These are phyloP conservation scores for Uloborus plumipes DNA, from an alignment of 2,888 invertebrate species.

Conservation along the genomic window DNA sequence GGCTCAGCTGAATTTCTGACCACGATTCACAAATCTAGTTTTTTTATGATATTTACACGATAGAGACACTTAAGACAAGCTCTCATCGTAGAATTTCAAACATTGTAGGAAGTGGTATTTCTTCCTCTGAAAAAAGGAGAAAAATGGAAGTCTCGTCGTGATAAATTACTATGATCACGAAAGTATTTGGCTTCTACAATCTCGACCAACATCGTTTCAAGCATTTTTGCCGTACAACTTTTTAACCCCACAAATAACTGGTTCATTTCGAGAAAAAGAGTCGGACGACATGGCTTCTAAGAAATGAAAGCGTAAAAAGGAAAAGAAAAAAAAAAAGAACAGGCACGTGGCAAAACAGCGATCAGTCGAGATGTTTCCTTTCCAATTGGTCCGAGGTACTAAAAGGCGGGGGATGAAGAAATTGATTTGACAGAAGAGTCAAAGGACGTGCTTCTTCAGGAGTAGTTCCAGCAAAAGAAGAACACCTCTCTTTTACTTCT, in stretches of 20 bases:
- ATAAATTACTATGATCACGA: too few relatives aligned
- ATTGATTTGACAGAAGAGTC: conserved; percentile 63
- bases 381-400: conserved; percentile 11
- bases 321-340: conserved; percentile 12
- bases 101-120: too few relatives aligned
- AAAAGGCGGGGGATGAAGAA: conserved; percentile 19
- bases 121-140: too few relatives aligned
- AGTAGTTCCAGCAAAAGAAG: conserved; percentile 41
- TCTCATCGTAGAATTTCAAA: too few relatives aligned
- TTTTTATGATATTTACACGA: too few relatives aligned
- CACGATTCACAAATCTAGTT: too few relatives aligned
- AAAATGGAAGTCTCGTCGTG: too few relatives aligned
- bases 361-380: conserved; percentile 30
- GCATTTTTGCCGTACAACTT: conserved; percentile 13
- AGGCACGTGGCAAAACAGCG: conserved; percentile 51
- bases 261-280: conserved; percentile 47
- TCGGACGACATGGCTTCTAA: conserved; percentile 32
- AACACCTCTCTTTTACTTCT: conserved; percentile 7
- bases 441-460: conserved; percentile 44
- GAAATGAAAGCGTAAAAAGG: conserved; percentile 33
- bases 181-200: too few relatives aligned
- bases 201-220: not conserved
- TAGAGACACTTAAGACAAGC: too few relatives aligned
- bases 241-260: conserved; percentile 28
- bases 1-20: too few relatives aligned